Evolutionary conservation across 1,140 invertebrate genomes (phyloP), one percentile per base, ranked within the genome.

Genomic region (Leptonema lineaticorne): DNA sequence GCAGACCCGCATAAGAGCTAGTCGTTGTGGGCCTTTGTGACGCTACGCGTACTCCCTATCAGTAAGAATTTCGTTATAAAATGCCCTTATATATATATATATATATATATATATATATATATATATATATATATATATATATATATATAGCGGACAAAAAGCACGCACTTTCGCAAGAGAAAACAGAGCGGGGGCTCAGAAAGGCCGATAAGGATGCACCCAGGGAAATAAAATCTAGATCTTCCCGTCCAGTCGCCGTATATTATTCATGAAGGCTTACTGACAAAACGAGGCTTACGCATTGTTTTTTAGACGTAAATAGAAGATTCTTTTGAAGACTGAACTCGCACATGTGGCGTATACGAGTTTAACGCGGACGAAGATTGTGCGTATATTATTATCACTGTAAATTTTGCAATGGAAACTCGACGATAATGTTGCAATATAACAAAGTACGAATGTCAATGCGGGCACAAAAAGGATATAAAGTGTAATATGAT

Each of bases 181-280:
- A 37, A 11, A 33, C n/a, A 37, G 6, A 56, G 53, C 8, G 53
- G 16, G 26, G 53, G 22, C 22, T 53, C 18, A 24, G 22, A 45
- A 62, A 62, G 46, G 45, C 59, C 33, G 59, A 41, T 62, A 62
- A 41, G 59, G 22, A 22, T 26, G 33, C 41, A 22, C 22, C 41
- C 22, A 24, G 59, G 59, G 59, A 41, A 62, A 62, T 62, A 62
- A 41, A 62, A 62, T 62, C 59, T 62, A 45, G 59, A 62, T 62
- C 24, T 46, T 46, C 11, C 28, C 29, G 59, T 62, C 59, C 24
- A 46, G 24, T 30, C 28, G 30, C 28, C 30, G 28, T 37, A 53
- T 53, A 59, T 59, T 59, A 59, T 59, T 59, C 57, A 59, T 37
- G 57, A 27, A 29, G 20, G 57, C 30, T 27, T 29, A 59, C 57